These are phyloP conservation scores for Erynnis tages DNA, from an alignment of 2,888 invertebrate species.

Conservation along the genomic window DNA sequence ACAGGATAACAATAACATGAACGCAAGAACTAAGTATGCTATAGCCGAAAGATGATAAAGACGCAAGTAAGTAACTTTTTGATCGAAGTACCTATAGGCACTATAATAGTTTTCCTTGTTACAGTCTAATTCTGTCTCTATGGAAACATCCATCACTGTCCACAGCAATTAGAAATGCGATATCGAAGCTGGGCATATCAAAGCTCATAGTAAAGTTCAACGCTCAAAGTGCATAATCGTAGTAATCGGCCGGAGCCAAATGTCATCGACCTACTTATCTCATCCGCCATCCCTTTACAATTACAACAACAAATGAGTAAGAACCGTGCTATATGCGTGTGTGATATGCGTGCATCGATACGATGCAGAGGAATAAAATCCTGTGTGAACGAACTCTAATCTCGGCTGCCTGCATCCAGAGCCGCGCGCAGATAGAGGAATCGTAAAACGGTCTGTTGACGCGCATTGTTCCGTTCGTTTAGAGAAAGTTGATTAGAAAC, in stretches of 20 bases:
- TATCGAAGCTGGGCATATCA: conserved; percentile 64
- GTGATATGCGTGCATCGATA: conserved; percentile 73
- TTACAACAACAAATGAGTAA: conserved; percentile 82
- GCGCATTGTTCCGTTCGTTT: neutral
- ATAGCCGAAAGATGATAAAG: no score
- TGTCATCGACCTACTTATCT: conserved; percentile 81
- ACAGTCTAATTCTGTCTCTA: neutral
- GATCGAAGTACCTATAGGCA: no score
- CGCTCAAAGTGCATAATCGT: conserved; percentile 81
- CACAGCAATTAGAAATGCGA: conserved; percentile 26
- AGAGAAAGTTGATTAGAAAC: no score
- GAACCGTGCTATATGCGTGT: conserved; percentile 51
- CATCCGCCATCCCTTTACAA: conserved; percentile 82
- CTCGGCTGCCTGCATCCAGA: conserved; percentile 75
- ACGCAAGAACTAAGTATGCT: no score
- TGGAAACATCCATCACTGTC: neutral
- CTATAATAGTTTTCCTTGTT: neutral
- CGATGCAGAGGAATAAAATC: conserved; percentile 78
- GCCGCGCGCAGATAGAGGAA: conserved; percentile 36
- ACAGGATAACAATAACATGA: no score
- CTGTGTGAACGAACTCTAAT: conserved; percentile 82
- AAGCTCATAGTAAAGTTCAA: conserved; percentile 76
- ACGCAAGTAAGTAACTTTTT: no score
- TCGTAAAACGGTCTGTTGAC: conserved; percentile 17
- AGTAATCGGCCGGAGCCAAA: conserved; percentile 78